phyloP scores from a whole-genome alignment of 2,797 vertebrate genomes.

The Arvicola amphibius region DNA sequence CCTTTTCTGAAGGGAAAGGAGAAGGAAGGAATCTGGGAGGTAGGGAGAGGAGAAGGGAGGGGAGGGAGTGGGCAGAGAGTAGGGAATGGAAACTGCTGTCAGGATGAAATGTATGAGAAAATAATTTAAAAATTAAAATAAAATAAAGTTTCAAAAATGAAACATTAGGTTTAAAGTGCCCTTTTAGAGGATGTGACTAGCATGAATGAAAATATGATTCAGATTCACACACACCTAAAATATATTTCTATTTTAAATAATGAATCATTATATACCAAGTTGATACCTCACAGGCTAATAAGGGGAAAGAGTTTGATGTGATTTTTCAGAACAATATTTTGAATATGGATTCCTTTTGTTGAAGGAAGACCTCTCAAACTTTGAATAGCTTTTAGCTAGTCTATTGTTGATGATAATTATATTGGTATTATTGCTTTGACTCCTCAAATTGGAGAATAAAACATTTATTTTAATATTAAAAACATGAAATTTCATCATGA shows the following conservation, averaged over 20 bases:
- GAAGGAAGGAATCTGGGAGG: no score
- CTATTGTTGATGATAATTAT: background rate
- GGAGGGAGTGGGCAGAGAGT: no score
- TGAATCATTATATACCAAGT: background rate
- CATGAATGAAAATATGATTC: background rate
- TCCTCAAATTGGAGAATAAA: background rate
- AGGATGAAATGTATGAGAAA: background rate
- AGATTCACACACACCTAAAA: background rate
- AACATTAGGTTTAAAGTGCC: background rate
- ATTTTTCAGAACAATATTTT: background rate
- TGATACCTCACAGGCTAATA: background rate
- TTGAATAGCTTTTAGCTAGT: background rate
- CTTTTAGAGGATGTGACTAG: background rate
- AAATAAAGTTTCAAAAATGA: background rate
- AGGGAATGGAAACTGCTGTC: no score
- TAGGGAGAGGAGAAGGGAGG: no score
- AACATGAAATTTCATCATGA: background rate
- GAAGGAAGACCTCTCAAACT: background rate
- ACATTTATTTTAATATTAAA: background rate
- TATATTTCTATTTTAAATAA: background rate
- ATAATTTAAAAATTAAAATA: background rate
- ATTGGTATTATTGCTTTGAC: background rate
- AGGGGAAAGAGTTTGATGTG: background rate
- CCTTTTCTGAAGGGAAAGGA: no score
- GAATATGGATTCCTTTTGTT: background rate